phyloP scores from a whole-genome alignment of 92 coral and sea anemone species.

The Umimayanthus chanpuru region DNA sequence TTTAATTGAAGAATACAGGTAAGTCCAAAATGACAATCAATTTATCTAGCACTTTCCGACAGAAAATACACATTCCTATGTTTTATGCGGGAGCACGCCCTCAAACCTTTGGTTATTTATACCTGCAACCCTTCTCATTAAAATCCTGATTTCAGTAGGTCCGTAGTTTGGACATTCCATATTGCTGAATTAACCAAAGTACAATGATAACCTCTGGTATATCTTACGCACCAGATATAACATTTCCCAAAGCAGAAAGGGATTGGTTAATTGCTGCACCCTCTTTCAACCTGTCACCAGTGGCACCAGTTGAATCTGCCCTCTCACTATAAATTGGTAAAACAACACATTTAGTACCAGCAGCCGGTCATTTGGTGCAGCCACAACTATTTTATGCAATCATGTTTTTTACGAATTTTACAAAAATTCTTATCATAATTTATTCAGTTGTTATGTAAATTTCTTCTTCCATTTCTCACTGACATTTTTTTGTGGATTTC shows the following conservation, averaged over 20 bases:
- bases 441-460: too few relatives aligned
- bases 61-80: too few relatives aligned
- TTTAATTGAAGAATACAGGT: not conserved
- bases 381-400: too few relatives aligned
- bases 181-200: not conserved
- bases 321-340: constrained; percentile 69
- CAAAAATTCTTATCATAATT: too few relatives aligned
- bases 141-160: too few relatives aligned
- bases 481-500: too few relatives aligned
- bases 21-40: not conserved
- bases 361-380: not conserved
- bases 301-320: constrained; percentile 98
- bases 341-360: not conserved
- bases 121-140: too few relatives aligned
- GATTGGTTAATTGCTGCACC: constrained; percentile 99
- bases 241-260: constrained; percentile 91
- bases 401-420: too few relatives aligned
- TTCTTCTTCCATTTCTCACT: too few relatives aligned
- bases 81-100: not conserved
- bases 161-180: too few relatives aligned
- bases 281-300: constrained; percentile 95
- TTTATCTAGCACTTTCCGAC: not conserved
- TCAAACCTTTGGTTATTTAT: not conserved
- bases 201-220: too few relatives aligned
- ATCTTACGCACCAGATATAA: constrained; percentile 84